Evolutionary conservation across 2,888 invertebrate genomes (phyloP).

Genomic region (Aleiodes testaceus): DNA sequence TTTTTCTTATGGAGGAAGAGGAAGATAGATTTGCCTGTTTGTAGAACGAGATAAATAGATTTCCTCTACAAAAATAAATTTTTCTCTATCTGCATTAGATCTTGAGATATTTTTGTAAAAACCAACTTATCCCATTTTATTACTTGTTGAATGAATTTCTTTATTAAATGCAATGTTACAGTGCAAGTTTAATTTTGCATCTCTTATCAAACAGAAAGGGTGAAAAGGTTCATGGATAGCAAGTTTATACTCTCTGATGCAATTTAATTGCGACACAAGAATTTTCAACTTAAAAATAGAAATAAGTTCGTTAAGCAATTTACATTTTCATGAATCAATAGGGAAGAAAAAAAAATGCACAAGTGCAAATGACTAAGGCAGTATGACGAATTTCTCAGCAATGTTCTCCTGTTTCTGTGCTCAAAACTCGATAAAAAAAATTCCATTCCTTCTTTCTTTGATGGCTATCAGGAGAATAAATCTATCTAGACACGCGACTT

Average conservation of each 20-base stretch:
- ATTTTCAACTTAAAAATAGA: slow-evolving; percentile 11
- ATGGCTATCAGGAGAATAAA: slow-evolving; percentile 4
- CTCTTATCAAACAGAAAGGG: slow-evolving; percentile 23
- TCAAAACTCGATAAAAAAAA: not conserved
- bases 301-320: slow-evolving; percentile 19
- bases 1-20: not conserved
- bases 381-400: slow-evolving; percentile 15
- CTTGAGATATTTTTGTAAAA: not conserved
- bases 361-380: slow-evolving; percentile 34
- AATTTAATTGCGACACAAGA: slow-evolving; percentile 24
- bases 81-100: not conserved
- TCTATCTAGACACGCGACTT: slow-evolving; percentile 19
- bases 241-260: slow-evolving; percentile 28
- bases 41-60: no score
- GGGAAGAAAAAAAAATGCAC: slow-evolving; percentile 17
- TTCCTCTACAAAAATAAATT: no score
- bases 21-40: no score
- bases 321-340: slow-evolving; percentile 11
- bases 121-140: not conserved
- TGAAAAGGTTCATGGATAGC: slow-evolving; percentile 43
- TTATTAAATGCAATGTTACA: not conserved
- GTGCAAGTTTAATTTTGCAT: not conserved
- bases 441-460: not conserved
- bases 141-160: not conserved
- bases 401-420: not conserved